A percentile compares a stretch with the other conserved stretches of the same genome.
phyloP scores from a whole-genome alignment of 2,797 vertebrate species.

The Coluber constrictor region DNA sequence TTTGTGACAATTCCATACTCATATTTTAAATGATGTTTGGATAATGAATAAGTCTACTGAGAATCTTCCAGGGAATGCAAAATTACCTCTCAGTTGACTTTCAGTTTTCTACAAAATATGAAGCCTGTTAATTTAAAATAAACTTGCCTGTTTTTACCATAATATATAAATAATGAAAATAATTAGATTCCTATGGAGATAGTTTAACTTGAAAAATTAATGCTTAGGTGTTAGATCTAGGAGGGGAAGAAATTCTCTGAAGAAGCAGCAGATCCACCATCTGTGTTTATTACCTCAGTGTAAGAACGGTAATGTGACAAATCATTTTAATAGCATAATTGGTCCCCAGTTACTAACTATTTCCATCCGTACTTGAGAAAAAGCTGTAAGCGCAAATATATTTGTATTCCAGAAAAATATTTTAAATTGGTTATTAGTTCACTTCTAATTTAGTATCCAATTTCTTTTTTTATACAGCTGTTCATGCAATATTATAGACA shows the following conservation, averaged over 20 bases:
- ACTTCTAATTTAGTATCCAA: conserved; percentile 41
- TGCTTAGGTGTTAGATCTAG: conserved; percentile 50
- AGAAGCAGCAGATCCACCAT: conserved; percentile 61
- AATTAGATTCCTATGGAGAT: conserved; percentile 50
- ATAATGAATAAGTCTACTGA: conserved; percentile 36
- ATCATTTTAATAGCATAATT: conserved; percentile 57
- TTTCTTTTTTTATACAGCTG: conserved; percentile 48
- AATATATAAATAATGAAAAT: conserved; percentile 48
- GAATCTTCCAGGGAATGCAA: conserved; percentile 32
- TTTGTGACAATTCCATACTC: conserved; percentile 32
- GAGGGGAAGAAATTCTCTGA: conserved; percentile 43
- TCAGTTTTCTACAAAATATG: conserved; percentile 50
- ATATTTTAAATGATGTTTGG: conserved; percentile 48
- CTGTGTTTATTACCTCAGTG: conserved; percentile 62
- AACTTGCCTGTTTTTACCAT: conserved; percentile 41
- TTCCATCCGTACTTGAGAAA: conserved; percentile 59
- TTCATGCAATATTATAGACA: conserved; percentile 4
- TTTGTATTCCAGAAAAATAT: conserved; percentile 57
- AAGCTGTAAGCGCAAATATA: conserved; percentile 29
- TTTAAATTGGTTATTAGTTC: conserved; percentile 61
- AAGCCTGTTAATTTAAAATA: conserved; percentile 35
- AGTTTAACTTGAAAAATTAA: conserved; percentile 55
- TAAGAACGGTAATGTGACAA: conserved; percentile 61
- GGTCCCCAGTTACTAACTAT: conserved; percentile 55
- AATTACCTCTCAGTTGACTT: conserved; percentile 35